phyloP scores from a whole-genome alignment of 92 coral and sea anemone species.

The Zoanthus gigantus region DNA sequence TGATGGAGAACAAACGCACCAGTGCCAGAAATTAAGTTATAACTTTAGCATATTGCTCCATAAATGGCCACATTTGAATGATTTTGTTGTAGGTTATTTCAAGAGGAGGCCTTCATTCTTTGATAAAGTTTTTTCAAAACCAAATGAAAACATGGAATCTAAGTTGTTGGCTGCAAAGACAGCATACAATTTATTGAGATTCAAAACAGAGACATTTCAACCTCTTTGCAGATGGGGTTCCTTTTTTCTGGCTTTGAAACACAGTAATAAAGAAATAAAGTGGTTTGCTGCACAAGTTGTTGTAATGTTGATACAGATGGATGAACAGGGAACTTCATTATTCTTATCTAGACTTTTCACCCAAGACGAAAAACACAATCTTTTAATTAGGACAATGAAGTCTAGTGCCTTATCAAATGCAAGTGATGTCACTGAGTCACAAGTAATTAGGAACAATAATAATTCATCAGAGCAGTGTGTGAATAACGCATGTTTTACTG shows the following conservation, averaged over 20 bases:
- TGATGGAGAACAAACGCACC: conserved; percentile 14
- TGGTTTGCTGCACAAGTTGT: conserved; percentile 75
- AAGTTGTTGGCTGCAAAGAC: conserved; percentile 65
- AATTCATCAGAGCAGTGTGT: conserved; percentile 6
- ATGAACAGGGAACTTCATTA: conserved; percentile 63
- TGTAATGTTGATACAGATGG: conserved; percentile 79
- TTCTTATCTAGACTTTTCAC: conserved; percentile 66
- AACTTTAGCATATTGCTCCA: conserved; percentile 77
- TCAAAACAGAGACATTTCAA: conserved; percentile 71
- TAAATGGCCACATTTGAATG: conserved; percentile 60
- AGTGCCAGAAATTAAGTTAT: conserved; percentile 69
- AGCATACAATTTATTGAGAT: conserved; percentile 71
- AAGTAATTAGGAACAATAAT: background rate
- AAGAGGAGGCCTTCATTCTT: conserved; percentile 63
- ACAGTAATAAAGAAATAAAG: conserved; percentile 57
- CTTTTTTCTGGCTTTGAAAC: conserved; percentile 60
- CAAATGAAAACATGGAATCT: conserved; percentile 11
- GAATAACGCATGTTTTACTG: conserved; percentile 54
- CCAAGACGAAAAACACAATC: conserved; percentile 55
- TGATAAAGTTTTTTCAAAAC: conserved; percentile 42
- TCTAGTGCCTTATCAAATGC: background rate
- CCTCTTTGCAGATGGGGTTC: conserved; percentile 78
- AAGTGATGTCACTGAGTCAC: conserved; percentile 26
- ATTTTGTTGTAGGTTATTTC: conserved; percentile 74
- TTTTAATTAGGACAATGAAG: conserved; percentile 26